Percentiles rank a stretch among this genome's conserved stretches.
These are phyloP conservation scores for Mythimna impura DNA, from an alignment of 2,888 invertebrate genomes.

Conservation along the genomic window DNA sequence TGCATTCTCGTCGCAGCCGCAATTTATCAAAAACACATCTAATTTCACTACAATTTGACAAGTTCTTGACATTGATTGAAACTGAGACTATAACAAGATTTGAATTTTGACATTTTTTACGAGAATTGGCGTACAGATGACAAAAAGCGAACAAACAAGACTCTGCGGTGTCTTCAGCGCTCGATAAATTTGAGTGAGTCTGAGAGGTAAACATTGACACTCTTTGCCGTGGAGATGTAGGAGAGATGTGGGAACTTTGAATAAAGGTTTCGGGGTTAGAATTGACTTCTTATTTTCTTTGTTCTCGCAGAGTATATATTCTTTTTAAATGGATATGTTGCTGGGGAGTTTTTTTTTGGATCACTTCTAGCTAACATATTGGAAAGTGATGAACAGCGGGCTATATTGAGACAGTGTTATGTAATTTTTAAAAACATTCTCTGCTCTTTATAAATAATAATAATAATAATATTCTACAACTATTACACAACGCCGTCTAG, in stretches of 20 bases:
- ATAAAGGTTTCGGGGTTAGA: background rate
- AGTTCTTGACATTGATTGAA: too few species aligned
- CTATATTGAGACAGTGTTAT: too few species aligned
- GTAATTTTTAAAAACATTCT: too few species aligned
- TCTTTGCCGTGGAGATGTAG: constrained; percentile 5
- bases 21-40: too few species aligned
- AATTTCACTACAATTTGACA: too few species aligned
- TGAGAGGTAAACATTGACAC: constrained; percentile 24
- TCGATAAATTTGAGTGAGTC: constrained; percentile 34
- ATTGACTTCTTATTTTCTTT: constrained; percentile 7
- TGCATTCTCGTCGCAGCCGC: too few species aligned
- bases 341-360: background rate
- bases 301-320: background rate
- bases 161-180: constrained; percentile 29
- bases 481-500: too few species aligned
- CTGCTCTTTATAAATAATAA: too few species aligned
- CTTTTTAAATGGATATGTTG: background rate
- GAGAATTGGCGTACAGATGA: constrained; percentile 10
- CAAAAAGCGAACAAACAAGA: constrained; percentile 48
- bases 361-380: background rate
- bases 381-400: too few species aligned
- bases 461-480: too few species aligned
- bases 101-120: too few species aligned
- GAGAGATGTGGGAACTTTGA: constrained; percentile 13
- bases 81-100: too few species aligned